Percentiles rank a stretch among this genome's conserved stretches.
Evolutionary conservation across 2,113 vertebrate species (phyloP).

Genomic region (Ardeotis arabs): DNA sequence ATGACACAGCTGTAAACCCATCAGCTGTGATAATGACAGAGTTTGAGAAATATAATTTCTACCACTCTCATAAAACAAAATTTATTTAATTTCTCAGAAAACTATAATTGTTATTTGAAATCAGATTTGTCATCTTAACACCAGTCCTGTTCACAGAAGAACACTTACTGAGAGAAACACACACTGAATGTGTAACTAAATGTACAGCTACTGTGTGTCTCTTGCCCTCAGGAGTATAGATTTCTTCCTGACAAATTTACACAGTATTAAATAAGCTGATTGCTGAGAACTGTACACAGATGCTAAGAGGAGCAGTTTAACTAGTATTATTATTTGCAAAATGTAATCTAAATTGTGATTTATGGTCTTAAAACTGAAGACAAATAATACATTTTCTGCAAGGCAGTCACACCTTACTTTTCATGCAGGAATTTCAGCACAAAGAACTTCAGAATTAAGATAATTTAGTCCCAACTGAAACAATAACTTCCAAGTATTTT

Average conservation of each 20-base stretch:
- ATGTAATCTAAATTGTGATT: neutral
- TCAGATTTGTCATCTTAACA: neutral
- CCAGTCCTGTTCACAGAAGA: neutral
- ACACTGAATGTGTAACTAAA: neutral
- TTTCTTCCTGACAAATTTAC: neutral
- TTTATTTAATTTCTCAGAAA: neutral
- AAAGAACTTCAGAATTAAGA: neutral
- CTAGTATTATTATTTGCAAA: neutral
- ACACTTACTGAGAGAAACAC: neutral
- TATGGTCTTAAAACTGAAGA: neutral
- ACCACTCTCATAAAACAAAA: neutral
- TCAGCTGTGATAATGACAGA: neutral
- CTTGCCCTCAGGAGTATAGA: neutral
- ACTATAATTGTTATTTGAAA: neutral
- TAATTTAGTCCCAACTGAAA: neutral
- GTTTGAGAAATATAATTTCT: neutral
- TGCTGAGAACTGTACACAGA: neutral
- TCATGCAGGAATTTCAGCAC: neutral
- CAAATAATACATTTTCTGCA: neutral
- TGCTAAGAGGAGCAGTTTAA: neutral
- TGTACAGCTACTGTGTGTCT: neutral
- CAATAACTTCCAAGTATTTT: neutral
- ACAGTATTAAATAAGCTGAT: neutral
- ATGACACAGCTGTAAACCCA: neutral
- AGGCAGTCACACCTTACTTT: neutral